Evolutionary conservation across 2,888 invertebrate species (phyloP).

Genomic region (Metacarcinus magister): DNA sequence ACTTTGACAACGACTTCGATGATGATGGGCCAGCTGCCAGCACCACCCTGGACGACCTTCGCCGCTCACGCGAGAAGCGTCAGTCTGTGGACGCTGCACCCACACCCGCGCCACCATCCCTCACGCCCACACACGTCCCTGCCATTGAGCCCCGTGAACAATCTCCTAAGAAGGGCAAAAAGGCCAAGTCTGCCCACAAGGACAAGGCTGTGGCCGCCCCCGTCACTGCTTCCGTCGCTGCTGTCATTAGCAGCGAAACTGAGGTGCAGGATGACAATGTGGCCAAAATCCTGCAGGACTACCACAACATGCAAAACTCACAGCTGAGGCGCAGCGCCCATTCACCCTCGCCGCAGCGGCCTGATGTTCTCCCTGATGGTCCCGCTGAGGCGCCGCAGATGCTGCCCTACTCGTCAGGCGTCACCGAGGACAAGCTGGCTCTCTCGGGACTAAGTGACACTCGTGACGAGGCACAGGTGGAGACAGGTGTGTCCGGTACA

Average conservation of each 20-base stretch:
- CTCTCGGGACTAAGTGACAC: constrained; percentile 35
- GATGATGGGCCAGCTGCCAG: constrained; percentile 84
- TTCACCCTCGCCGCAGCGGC: constrained; percentile 77
- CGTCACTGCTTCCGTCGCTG: constrained; percentile 52
- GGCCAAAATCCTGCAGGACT: constrained; percentile 80
- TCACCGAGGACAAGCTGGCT: constrained; percentile 63
- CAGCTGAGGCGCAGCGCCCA: constrained; percentile 76
- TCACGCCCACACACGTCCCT: constrained; percentile 62
- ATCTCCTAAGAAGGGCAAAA: constrained; percentile 67
- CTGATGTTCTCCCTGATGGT: constrained; percentile 59
- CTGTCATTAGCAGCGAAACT: not conserved
- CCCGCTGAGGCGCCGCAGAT: constrained; percentile 72
- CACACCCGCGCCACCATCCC: constrained; percentile 44
- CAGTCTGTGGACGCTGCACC: constrained; percentile 88
- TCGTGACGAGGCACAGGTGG: constrained; percentile 32
- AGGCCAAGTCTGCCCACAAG: constrained; percentile 78
- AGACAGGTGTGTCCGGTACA: constrained; percentile 51
- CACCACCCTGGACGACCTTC: constrained; percentile 88
- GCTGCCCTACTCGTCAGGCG: constrained; percentile 50
- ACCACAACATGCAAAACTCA: constrained; percentile 77
- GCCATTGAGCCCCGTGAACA: constrained; percentile 75
- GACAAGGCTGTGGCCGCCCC: constrained; percentile 47
- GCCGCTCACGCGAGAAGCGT: constrained; percentile 91
- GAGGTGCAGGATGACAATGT: constrained; percentile 76
- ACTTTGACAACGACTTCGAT: constrained; percentile 88